Evolutionary conservation across 30 jellyfish, hydroid and myxozoan species (phyloP).

Genomic region (Aurelia aurita): DNA sequence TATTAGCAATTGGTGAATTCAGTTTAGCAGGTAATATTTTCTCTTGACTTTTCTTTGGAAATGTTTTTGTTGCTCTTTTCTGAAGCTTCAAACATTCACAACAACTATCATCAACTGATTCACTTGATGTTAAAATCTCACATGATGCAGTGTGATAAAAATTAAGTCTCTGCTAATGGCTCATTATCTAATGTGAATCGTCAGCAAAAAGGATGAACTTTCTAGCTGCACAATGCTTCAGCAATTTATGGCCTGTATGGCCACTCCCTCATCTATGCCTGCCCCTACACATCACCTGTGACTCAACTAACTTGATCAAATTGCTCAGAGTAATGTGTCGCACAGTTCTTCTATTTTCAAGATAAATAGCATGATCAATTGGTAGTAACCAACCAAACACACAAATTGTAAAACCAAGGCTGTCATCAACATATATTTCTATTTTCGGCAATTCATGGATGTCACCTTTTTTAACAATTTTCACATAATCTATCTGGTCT

Average conservation of each 20-base stretch:
- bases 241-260: background rate
- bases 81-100: too few species aligned
- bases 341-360: background rate
- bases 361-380: background rate
- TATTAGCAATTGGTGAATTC: conserved; percentile 13
- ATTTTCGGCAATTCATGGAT: background rate
- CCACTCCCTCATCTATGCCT: background rate
- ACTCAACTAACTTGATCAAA: background rate
- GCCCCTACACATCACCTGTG: background rate
- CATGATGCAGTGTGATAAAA: background rate
- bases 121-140: background rate
- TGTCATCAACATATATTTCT: conserved; percentile 7
- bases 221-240: background rate
- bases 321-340: background rate
- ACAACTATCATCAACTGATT: background rate
- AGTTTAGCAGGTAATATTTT: conserved; percentile 4
- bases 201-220: background rate
- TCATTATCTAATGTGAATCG: too few species aligned
- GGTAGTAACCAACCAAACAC: conserved; percentile 11
- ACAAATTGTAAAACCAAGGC: conserved; percentile 1
- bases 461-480: background rate
- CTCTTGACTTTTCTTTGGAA: background rate
- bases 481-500: background rate
- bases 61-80: too few species aligned
- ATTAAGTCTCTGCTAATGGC: too few species aligned